Evolutionary conservation across 1,140 invertebrate genomes (phyloP).

Genomic region (Pseudomyrmex sp.): DNA sequence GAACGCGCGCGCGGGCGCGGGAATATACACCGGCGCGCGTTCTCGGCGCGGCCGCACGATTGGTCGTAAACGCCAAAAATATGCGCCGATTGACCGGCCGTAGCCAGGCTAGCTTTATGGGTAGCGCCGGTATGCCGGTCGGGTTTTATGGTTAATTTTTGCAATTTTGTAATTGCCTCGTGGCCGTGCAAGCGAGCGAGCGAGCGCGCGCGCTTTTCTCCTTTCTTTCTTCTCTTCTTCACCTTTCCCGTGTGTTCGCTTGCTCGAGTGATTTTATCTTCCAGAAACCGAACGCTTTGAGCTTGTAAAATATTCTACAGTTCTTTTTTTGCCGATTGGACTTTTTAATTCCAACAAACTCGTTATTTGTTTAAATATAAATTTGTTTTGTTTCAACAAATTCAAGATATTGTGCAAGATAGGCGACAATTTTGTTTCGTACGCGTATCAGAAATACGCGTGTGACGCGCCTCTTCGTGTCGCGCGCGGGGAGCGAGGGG

Average conservation of each 20-base stretch:
- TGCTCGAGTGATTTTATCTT: neutral
- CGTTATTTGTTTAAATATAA: too few species aligned
- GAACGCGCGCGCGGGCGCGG: conserved; percentile 60
- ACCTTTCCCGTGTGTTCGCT: neutral
- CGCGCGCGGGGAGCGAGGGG: conserved; percentile 39
- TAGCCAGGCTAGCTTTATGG: conserved; percentile 77
- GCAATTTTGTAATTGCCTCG: conserved; percentile 83
- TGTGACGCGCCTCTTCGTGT: neutral
- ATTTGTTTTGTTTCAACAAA: neutral
- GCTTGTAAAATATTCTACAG: neutral
- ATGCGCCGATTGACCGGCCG: conserved; percentile 79
- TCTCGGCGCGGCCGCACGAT: conserved; percentile 75
- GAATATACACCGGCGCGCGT: conserved; percentile 2
- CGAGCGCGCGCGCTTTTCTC: conserved; percentile 43
- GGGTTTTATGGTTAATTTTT: conserved; percentile 83
- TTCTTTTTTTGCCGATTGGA: too few species aligned
- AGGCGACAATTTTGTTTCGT: conserved; percentile 16
- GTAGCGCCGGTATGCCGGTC: conserved; percentile 67
- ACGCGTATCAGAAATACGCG: conserved; percentile 28
- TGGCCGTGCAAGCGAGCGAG: conserved; percentile 22
- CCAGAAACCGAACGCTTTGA: neutral
- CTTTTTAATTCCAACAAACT: too few species aligned
- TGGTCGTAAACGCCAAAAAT: conserved; percentile 84
- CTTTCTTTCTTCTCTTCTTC: too few species aligned
- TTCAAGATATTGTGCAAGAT: neutral